Evolutionary conservation across 2,797 vertebrate genomes (phyloP), one percentile per base, ranked within the genome.

Genomic region (Lemur catta): DNA sequence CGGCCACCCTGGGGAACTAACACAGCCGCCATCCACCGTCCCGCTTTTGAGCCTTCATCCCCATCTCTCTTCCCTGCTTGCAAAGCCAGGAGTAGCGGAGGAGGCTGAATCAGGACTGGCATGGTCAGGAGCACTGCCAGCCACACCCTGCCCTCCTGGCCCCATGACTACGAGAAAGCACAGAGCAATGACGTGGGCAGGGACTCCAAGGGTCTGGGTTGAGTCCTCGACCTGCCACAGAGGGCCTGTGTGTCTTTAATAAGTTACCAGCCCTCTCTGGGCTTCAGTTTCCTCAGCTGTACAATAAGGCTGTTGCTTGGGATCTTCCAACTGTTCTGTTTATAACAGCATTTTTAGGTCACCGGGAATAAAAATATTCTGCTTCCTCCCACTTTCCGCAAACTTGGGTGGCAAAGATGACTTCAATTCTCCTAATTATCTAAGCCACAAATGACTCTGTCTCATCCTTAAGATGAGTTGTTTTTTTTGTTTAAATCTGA

Each of bases 361-460:
- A 81, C 59, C 50, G 55, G 65, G 92, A 95, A 96, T 97, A 97
- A 97, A 97, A 97, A 96, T 96, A 92, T 65, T 92, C 96, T 84
- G 41, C 87, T 89, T 61, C 84, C 65, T 95, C 97, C 92, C 80
- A 97, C 97, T 84, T 91, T 71, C 76, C 57, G 92, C 92, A 92
- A 33, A 92, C 95, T 92, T 94, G 93, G 74, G 82, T 86, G 92
- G 91, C 78, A 86, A 87, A 94, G 80, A 84, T 82, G 93, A 95
- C 38, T 93, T 95, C 76, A 46, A 15, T 92, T 90, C 84, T 91
- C 87, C 52, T 87, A 87, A 84, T 84, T 80, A 87, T 65, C 52
- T 18, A 75, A 89, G 59, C 86, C 61, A 33, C 4, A 26, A 26
- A 33, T 50, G 75, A 75, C 46, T 96, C 59, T 87, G 17, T 41